Percentiles rank a stretch among this genome's conserved stretches.
phyloP scores from a whole-genome alignment of 2,113 vertebrate genomes.

The Passerina amoena region DNA sequence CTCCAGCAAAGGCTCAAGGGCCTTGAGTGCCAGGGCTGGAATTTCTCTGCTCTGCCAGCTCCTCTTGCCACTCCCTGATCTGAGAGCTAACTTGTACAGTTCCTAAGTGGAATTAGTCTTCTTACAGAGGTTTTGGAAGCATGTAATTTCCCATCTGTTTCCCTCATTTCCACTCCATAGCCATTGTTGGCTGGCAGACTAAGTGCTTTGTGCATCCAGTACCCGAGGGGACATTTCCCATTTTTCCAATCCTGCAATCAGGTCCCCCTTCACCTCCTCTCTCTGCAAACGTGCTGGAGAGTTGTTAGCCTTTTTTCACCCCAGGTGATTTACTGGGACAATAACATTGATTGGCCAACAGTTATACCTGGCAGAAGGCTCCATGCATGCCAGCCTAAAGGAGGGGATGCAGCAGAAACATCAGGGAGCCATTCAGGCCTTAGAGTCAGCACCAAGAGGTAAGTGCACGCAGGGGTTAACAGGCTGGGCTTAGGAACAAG shows the following conservation, averaged over 20 bases:
- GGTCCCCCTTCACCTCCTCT: not conserved
- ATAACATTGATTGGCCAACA: not conserved
- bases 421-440: not conserved
- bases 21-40: fast-evolving
- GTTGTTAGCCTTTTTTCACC: not conserved
- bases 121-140: not conserved
- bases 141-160: not conserved
- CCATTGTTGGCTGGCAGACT: not conserved
- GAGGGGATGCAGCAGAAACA: not conserved
- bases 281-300: not conserved
- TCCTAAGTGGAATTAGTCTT: not conserved
- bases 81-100: not conserved
- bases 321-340: not conserved
- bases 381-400: not conserved
- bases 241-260: not conserved
- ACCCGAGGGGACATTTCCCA: not conserved
- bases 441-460: not conserved
- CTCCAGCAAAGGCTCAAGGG: not conserved
- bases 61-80: not conserved
- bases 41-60: not conserved
- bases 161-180: not conserved
- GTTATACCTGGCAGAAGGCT: not conserved
- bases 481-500: not conserved
- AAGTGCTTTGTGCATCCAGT: not conserved
- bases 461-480: not conserved